Base-by-base conservation (phyloP, 2,797 vertebrate genomes). In the Megalops cyprinoides region DNA sequence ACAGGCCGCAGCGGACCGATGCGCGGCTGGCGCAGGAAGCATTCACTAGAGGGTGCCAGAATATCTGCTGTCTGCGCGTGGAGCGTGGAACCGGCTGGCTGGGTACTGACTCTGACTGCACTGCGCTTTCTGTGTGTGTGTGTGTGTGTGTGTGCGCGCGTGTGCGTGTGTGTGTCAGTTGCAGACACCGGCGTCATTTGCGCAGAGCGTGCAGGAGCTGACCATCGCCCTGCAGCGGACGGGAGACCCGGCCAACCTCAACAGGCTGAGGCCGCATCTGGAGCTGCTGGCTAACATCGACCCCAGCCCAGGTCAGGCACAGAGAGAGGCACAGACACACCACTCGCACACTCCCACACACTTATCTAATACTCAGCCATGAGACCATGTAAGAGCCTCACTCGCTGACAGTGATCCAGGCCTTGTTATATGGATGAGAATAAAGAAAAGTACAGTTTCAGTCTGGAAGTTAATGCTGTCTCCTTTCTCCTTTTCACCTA, bases 141-240 rank as follows among this genome's bases (percentile, higher is more conserved):
- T n/a, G n/a, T n/a, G n/a, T n/a, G n/a, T 15, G 46, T 15, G 73
- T 4, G 0, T 79, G 15, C n/a, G n/a, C n/a, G n/a, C n/a, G n/a
- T 15, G 46, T 15, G 73, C 4, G 0, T 79, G 15, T 77, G 23
- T 74, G 39, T 46, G 23, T 87, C 92, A 99, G 98, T 94, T 99
- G 94, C 98, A 99, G 96, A 99, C 98, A 78, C 98, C 98, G 49
- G 98, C 98, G 39, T 99, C 98, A 0, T 99, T 99, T 94, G 98
- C 98, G 85, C 98, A 99, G 92, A 99, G 98, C 83, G 98, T 99
- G 84, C 98, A 99, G 92, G 98, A 99, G 90, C 90, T 99, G 91
- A 99, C 98, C 8, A 99, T 99, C 88, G 98, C 98, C 74, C 95
- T 99, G 83, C 98, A 99, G 92, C 95, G 98, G 85, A 99, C 98